phyloP scores from a whole-genome alignment of 2,797 vertebrate genomes.

The Epinephelus malabaricus region DNA sequence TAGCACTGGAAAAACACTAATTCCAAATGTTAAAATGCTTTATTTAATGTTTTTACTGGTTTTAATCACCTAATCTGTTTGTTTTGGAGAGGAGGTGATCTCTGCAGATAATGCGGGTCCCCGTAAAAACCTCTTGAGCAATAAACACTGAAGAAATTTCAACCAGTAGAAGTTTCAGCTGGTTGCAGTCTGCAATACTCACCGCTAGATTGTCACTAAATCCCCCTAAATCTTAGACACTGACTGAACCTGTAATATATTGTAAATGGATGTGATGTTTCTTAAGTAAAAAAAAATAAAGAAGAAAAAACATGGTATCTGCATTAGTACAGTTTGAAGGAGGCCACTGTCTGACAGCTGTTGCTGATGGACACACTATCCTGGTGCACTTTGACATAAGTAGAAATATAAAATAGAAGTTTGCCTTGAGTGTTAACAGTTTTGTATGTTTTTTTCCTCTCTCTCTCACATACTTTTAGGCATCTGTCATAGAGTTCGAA shows the following conservation, averaged over 20 bases:
- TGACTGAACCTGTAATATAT: neutral
- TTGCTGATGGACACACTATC: neutral
- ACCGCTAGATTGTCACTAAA: too few species aligned
- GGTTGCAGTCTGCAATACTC: too few species aligned
- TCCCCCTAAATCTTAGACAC: too few species aligned
- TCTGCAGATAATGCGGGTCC: too few species aligned
- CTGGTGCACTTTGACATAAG: neutral
- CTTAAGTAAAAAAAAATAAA: neutral
- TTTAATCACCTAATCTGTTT: too few species aligned
- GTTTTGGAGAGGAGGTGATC: too few species aligned
- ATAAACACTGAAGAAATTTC: too few species aligned
- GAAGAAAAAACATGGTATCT: neutral
- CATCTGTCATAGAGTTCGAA: slow-evolving; percentile 79
- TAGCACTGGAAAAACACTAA: too few species aligned
- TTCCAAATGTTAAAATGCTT: too few species aligned
- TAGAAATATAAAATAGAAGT: neutral
- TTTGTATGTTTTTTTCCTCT: neutral
- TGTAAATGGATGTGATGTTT: neutral
- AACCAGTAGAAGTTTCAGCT: too few species aligned
- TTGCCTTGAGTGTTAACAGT: neutral
- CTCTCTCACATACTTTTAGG: slow-evolving; percentile 60
- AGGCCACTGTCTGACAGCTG: neutral
- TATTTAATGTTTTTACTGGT: too few species aligned
- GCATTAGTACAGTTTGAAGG: neutral
- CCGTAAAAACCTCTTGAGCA: too few species aligned